Evolutionary conservation across 1,140 invertebrate genomes (phyloP), one percentile per base, ranked within the genome.

Genomic region (Probaryconus sp.): DNA sequence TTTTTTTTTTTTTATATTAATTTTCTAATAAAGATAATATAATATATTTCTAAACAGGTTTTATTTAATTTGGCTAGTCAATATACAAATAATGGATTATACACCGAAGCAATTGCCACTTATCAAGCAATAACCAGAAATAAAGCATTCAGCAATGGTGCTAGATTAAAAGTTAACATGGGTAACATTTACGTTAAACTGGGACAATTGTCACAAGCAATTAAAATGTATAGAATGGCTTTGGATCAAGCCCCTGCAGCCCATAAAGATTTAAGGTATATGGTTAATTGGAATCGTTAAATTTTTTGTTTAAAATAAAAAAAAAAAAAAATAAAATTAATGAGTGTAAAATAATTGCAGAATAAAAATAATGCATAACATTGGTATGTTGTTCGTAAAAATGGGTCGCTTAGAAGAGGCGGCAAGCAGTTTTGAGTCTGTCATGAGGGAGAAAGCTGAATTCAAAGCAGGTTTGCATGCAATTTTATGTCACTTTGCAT

Each of bases 321-420:
- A 10, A 20, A 42, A 20, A 26, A 6, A 2, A 33, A 43, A 16
- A 45, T 45, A 6, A 17, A 33, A 45, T 24, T 17, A 40, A 65
- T 80, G 77, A 76, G 56, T 35, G 3, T 13, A 2, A 30, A 56
- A 63, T 43, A 43, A 50, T 78, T 86, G 82, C 72, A 97, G 96
- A 80, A 94, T 97, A 69, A 98, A 98, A 89, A 97, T 99, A 47
- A 98, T 98, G 92, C 97, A 99, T 85, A 99, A 99, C 80, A 99
- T 99, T 83, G 98, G 96, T 0, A 92, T 99, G 58, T 89, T 98
- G 5, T 95, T 99, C 85, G 94, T 99, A 0, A 94, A 95, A 83
- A 95, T 99, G 93, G 96, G 95, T 5, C 96, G 98, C 83, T 97
- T 97, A 83, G 93, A 94, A 73, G 97, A 99, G 84, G 98, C 98